Percentiles rank a stretch among this genome's conserved stretches.
These are phyloP conservation scores for Lucilia sericata DNA, from an alignment of 1,140 invertebrate species.

Conservation along the genomic window DNA sequence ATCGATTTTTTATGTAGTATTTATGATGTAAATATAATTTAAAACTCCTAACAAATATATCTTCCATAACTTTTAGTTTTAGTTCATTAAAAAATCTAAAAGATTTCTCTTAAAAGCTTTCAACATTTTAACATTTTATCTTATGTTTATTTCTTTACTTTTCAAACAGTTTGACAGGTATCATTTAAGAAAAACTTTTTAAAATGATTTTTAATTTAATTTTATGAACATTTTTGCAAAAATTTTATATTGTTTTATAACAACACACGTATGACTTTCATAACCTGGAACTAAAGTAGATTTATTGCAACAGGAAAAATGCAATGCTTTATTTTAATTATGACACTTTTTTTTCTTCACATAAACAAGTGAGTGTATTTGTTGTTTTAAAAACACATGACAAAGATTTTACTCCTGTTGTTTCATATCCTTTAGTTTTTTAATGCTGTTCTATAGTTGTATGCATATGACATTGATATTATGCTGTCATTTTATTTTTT, in stretches of 20 bases:
- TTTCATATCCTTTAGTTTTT: background rate
- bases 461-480: conserved; percentile 39
- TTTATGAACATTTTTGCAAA: background rate
- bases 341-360: background rate
- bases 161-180: background rate
- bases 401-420: conserved; percentile 12
- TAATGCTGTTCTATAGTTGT: background rate
- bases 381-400: background rate
- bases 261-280: too few species aligned
- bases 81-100: background rate
- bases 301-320: background rate
- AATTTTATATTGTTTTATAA: background rate
- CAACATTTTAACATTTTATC: background rate
- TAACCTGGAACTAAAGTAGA: too few species aligned
- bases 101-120: background rate
- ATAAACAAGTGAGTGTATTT: background rate
- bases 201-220: background rate
- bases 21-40: too few species aligned
- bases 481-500: background rate
- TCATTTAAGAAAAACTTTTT: background rate
- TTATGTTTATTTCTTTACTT: background rate
- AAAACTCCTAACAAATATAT: too few species aligned
- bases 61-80: too few species aligned
- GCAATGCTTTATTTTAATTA: conserved; percentile 8
- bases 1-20: too few species aligned